Conservation (phyloP, 2,888 invertebrate genomes). For the Nudaria mundana region DNA sequence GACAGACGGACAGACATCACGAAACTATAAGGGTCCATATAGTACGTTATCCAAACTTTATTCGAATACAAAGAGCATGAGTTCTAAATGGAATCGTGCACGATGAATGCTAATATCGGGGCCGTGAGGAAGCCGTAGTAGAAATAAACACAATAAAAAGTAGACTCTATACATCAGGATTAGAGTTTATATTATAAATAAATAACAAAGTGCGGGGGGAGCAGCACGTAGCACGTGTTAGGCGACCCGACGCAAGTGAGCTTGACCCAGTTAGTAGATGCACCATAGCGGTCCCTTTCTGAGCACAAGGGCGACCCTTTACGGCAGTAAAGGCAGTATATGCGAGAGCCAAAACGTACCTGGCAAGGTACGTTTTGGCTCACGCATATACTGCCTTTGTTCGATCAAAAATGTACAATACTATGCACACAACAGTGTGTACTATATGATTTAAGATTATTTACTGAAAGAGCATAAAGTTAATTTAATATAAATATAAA, state of each 20-base stretch:
- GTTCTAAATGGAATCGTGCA: constrained; percentile 38
- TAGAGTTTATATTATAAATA: constrained; percentile 36
- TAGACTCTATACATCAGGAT: constrained; percentile 35
- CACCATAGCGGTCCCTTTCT: constrained; percentile 72
- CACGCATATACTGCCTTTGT: constrained; percentile 33
- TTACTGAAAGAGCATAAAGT: not conserved
- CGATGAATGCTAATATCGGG: constrained; percentile 40
- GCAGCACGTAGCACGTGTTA: constrained; percentile 69
- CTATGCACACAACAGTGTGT: not conserved
- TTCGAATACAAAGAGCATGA: constrained; percentile 40
- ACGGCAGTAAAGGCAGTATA: constrained; percentile 35
- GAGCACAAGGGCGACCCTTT: constrained; percentile 63
- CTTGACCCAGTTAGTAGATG: constrained; percentile 76
- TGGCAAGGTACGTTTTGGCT: constrained; percentile 39
- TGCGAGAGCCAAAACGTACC: constrained; percentile 36
- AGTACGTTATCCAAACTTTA: constrained; percentile 38
- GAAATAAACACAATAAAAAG: constrained; percentile 34
- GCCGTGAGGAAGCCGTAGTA: constrained; percentile 52
- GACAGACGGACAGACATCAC: too few relatives aligned
- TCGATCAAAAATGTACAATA: constrained; percentile 6
- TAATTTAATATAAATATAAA: not conserved
- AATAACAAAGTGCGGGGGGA: constrained; percentile 30
- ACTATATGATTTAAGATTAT: not conserved
- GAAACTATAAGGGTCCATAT: too few relatives aligned
- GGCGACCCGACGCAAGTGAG: constrained; percentile 66